Evolutionary conservation across 2,797 vertebrate species (phyloP), one percentile per base, ranked within the genome.

Genomic region (Rhinogobio ventralis): DNA sequence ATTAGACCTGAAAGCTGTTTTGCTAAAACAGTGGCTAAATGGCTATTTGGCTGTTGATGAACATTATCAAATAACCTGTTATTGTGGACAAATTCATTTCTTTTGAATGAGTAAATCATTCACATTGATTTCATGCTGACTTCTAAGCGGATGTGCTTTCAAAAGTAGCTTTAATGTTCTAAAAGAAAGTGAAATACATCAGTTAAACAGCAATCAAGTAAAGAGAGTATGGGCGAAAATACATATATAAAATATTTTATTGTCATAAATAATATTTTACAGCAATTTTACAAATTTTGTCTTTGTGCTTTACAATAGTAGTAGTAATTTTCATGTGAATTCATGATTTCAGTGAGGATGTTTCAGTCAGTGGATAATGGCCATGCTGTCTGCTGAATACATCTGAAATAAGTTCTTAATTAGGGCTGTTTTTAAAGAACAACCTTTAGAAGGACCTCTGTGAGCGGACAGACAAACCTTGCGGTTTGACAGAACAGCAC

Each of bases 241-340:
- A 51, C 1, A 90, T 91, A 91, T 95, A 95, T 90, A 95, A 95
- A 95, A 94, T 94, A 93, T 94, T 95, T 91, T 95, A 95, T 95
- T 90, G 84, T 91, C 93, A 92, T 93, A 92, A 95, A 94, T 93
- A 92, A 89, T 91, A 87, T 86, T 89, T 84, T 89, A 89, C 89
- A 90, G 87, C 36, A 87, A 81, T 89, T 93, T 93, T 92, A 95
- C 93, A 94, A 94, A 89, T 91, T 90, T 85, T 64, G 68, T 88
- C 82, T 85, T 88, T 90, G 87, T 90, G 87, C 85, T 88, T 86
- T 85, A 86, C 88, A 86, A n/a, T n/a, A n/a, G 87, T 83, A 90
- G 89, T 88, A 90, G 92, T 90, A 92, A 91, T 90, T 90, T 95
- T 92, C 93, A 93, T 92, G 78, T 81, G 49, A 77, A 36, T 78